Evolutionary conservation across 2,888 invertebrate genomes (phyloP), one percentile per base, ranked within the genome.

Genomic region (Cryptus viduatorius): DNA sequence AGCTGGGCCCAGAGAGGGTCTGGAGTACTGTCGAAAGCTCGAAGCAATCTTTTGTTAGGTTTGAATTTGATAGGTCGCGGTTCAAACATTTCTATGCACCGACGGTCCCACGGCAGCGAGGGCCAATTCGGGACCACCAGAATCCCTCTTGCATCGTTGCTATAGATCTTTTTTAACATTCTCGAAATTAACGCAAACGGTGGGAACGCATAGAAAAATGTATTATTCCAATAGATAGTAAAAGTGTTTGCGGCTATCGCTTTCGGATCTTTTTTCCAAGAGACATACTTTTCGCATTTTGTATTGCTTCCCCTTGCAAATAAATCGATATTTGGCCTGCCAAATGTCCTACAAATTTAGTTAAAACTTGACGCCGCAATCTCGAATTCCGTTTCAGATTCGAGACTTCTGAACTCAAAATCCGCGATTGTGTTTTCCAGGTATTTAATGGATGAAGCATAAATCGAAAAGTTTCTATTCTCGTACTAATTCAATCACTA

Each of bases 181-280:
- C 42, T 72, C 12, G 53, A 44, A 46, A 79, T 73, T 56, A 79
- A 56, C 5, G 72, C 53, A 56, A 84, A 82, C 37, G 83, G 82
- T 12, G 85, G 86, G 59, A 86, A 86, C 19, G 87, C 87, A 31
- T 84, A 87, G 64, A 85, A 87, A 59, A 80, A 79, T 48, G n/a
- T 68, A 14, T n/a, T n/a, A 42, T 50, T 67, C 82, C 82, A 82
- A n/a, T 59, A 50, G 7, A 86, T 46, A 3, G 83, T 86, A 46
- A 86, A 86, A n/a, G n/a, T n/a, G n/a, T n/a, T n/a, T n/a, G n/a
- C n/a, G n/a, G n/a, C n/a, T n/a, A n/a, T n/a, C n/a, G n/a, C n/a
- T n/a, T n/a, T n/a, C n/a, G n/a, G n/a, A n/a, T n/a, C n/a, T n/a
- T n/a, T n/a, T n/a, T n/a, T n/a, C n/a, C n/a, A n/a, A n/a, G n/a